Evolutionary conservation across 92 coral and sea anemone species (phyloP).

Genomic region (Zoanthus sociatus): DNA sequence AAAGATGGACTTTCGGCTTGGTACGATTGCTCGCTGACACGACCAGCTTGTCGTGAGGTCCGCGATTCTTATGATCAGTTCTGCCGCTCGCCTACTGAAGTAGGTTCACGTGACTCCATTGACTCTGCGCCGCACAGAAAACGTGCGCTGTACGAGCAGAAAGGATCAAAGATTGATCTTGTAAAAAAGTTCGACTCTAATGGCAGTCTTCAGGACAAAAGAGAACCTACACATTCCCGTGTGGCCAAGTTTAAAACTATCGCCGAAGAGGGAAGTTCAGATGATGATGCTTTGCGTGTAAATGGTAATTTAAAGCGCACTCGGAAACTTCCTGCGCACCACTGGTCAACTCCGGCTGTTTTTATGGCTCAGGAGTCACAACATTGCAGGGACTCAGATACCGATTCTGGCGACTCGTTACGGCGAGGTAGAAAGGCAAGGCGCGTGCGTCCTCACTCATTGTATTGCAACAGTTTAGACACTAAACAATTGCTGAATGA

Average conservation of each 20-base stretch:
- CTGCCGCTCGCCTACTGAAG: conserved; percentile 75
- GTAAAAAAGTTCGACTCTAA: conserved; percentile 80
- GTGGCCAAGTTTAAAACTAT: conserved; percentile 71
- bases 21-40: conserved; percentile 84
- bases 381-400: conserved; percentile 69
- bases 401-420: conserved; percentile 71
- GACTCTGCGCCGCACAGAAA: conserved; percentile 64
- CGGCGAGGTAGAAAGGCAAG: conserved; percentile 70
- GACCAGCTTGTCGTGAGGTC: conserved; percentile 96
- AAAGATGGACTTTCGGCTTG: conserved; percentile 79
- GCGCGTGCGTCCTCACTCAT: conserved; percentile 76
- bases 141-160: conserved; percentile 76
- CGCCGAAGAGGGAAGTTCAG: conserved; percentile 61
- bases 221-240: conserved; percentile 51
- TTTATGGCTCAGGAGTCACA: conserved; percentile 77
- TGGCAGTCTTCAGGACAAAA: conserved; percentile 73
- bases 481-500: conserved; percentile 66
- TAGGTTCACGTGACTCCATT: conserved; percentile 95
- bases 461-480: conserved; percentile 62
- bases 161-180: conserved; percentile 70
- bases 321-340: conserved; percentile 78
- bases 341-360: conserved; percentile 97
- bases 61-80: conserved; percentile 99
- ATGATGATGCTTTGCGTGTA: conserved; percentile 66
- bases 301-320: conserved; percentile 61